Evolutionary conservation across 2,113 vertebrate genomes (phyloP).

Genomic region (Phylloscopus whistleri): DNA sequence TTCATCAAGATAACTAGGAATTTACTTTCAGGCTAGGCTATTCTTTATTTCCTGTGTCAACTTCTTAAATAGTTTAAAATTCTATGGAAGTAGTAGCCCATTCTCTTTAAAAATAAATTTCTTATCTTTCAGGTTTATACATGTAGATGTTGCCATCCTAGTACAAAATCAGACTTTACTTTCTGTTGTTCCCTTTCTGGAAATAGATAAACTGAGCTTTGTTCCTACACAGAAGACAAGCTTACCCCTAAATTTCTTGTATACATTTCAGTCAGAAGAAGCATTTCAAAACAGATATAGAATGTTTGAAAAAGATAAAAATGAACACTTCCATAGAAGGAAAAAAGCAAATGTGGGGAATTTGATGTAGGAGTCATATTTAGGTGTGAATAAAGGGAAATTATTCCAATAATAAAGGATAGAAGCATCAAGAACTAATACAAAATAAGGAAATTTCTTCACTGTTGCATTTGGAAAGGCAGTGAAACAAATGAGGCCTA

Average conservation of each 20-base stretch:
- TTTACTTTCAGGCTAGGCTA: neutral
- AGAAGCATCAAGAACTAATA: neutral
- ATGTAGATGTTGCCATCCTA: neutral
- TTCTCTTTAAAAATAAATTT: neutral
- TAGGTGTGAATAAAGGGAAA: neutral
- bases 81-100: neutral
- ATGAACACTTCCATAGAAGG: neutral
- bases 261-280: neutral
- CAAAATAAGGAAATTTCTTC: neutral
- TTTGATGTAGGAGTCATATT: neutral
- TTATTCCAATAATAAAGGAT: neutral
- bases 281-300: neutral
- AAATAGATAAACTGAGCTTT: neutral
- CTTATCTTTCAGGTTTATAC: neutral
- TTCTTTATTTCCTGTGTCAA: neutral
- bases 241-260: neutral
- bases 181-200: neutral
- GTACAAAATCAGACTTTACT: neutral
- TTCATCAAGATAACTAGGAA: neutral
- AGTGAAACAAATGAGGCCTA: neutral
- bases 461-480: neutral
- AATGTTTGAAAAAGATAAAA: neutral
- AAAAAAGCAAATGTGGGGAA: neutral
- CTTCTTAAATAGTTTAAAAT: neutral
- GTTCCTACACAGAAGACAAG: neutral